Percentiles rank a stretch among this genome's conserved stretches.
phyloP scores from a whole-genome alignment of 1,140 invertebrate species.

The Drosophila nannoptera region DNA sequence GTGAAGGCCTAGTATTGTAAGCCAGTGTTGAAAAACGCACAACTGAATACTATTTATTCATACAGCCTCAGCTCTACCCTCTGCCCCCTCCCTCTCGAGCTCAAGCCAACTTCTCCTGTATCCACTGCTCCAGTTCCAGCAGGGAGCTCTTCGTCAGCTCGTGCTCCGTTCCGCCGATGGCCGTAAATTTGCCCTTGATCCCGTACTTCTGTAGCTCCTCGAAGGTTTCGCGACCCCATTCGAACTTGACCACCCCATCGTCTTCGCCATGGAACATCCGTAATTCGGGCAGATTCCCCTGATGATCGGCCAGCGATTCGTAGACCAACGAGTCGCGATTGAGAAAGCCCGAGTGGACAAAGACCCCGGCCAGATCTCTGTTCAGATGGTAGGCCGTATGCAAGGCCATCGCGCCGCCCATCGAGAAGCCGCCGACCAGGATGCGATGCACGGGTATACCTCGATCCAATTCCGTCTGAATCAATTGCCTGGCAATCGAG shows the following conservation, averaged over 20 bases:
- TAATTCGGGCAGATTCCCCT: background rate
- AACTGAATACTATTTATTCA: no score
- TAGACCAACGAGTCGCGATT: slow-evolving; percentile 31
- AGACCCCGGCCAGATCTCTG: slow-evolving; percentile 14
- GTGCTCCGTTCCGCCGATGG: slow-evolving; percentile 8
- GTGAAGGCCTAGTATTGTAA: no score
- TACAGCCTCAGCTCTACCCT: no score
- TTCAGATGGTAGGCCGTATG: slow-evolving; percentile 31
- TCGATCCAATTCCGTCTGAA: background rate
- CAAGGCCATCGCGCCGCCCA: slow-evolving; percentile 29
- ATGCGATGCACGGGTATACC: slow-evolving; percentile 22
- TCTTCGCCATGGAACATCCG: slow-evolving; percentile 28
- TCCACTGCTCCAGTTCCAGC: slow-evolving; percentile 18
- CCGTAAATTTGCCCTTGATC: slow-evolving; percentile 17
- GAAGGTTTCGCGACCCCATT: slow-evolving; percentile 29
- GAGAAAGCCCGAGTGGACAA: slow-evolving; percentile 26
- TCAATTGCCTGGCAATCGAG: slow-evolving; percentile 1
- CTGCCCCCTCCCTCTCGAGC: background rate
- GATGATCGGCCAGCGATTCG: background rate
- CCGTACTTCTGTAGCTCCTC: slow-evolving; percentile 13
- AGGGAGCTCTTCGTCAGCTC: slow-evolving; percentile 20
- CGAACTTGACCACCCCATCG: slow-evolving; percentile 18
- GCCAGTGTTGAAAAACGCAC: no score
- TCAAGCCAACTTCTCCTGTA: slow-evolving; percentile 22
- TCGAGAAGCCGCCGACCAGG: slow-evolving; percentile 33